Base-by-base conservation (phyloP, 2,888 invertebrate genomes). In the Tetrapedia diversipes region DNA sequence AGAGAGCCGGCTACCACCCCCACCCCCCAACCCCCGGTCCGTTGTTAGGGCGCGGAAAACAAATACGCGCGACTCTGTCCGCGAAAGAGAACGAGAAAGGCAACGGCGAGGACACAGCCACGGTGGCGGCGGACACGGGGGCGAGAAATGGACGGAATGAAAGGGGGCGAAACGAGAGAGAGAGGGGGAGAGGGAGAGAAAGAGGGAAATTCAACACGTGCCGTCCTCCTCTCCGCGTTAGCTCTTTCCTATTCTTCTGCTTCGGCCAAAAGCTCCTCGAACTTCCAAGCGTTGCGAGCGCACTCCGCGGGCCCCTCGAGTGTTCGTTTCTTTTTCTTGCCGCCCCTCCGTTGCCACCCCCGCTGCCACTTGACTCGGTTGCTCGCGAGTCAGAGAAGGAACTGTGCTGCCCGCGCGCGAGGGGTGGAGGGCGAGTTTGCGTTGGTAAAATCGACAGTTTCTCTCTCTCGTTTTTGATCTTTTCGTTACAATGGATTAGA, bases 391-490 rank as follows among this genome's bases (percentile, higher is more conserved):
- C 39, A n/a, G n/a, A 16, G 24, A 56, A 56, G 37, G 37, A 54
- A 54, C 22, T 51, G 29, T 29, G n/a, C n/a, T n/a, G n/a, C n/a
- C n/a, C n/a, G n/a, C n/a, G n/a, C n/a, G n/a, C 32, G 29, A 16
- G 37, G 11, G 16, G 37, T 24, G 22, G 24, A n/a, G 10, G 29
- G 39, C n/a, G 54, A 59, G 60, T 56, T 84, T 77, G 70, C 78
- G 53, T 51, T 77, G 54, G 74, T 43, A 54, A 67, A 80, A 80
- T 80, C 72, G 71, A 80, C 80, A 53, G 51, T 53, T 53, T 53
- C 43, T 77, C 73, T 79, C 80, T 80, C 80, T 63, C 78, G 70
- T 79, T 86, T 88, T 88, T 88, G 88, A 88, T 87, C 84, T 88
- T 68, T n/a, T 74, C 49, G 82, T 67, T 85, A 88, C 86, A 88